Evolutionary conservation across 2,888 invertebrate species (phyloP).

Genomic region (Cacoxenus indagator): DNA sequence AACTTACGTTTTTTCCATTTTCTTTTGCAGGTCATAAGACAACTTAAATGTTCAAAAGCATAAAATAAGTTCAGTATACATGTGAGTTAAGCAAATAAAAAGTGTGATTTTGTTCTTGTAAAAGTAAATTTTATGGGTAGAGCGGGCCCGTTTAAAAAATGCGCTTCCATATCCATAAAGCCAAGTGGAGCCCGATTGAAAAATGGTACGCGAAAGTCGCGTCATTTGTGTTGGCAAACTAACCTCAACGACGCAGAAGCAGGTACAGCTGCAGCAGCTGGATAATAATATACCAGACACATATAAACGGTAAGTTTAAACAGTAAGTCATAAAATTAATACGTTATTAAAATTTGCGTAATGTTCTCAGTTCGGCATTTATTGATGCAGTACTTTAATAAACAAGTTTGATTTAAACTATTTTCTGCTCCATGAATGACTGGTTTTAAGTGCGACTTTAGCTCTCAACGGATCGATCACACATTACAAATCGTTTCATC

Average conservation of each 20-base stretch:
- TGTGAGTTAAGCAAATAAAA: conserved; percentile 26
- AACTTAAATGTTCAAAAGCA: conserved; percentile 29
- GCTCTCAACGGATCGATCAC: no score
- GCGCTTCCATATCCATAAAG: conserved; percentile 83
- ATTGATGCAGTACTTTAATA: no score
- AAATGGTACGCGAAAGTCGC: conserved; percentile 99
- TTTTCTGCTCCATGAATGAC: no score
- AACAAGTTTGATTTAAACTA: no score
- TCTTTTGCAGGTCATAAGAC: conserved; percentile 23
- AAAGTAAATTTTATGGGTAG: conserved; percentile 56
- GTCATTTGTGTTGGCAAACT: conserved; percentile 99
- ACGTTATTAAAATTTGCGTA: background rate
- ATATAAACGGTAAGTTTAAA: conserved; percentile 57
- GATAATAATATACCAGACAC: conserved; percentile 45
- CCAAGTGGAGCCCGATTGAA: conserved; percentile 73
- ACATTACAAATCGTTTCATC: no score
- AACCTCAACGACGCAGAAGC: conserved; percentile 96
- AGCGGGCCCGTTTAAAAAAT: conserved; percentile 68
- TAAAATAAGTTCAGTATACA: conserved; percentile 25
- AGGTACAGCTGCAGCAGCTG: conserved; percentile 74
- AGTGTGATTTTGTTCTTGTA: conserved; percentile 34
- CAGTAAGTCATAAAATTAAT: background rate
- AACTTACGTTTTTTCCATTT: conserved; percentile 26
- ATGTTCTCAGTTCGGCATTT: background rate
- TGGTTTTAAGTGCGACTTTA: no score